phyloP scores from a whole-genome alignment of 2,797 vertebrate genomes.

The Rhodeus uyekii region DNA sequence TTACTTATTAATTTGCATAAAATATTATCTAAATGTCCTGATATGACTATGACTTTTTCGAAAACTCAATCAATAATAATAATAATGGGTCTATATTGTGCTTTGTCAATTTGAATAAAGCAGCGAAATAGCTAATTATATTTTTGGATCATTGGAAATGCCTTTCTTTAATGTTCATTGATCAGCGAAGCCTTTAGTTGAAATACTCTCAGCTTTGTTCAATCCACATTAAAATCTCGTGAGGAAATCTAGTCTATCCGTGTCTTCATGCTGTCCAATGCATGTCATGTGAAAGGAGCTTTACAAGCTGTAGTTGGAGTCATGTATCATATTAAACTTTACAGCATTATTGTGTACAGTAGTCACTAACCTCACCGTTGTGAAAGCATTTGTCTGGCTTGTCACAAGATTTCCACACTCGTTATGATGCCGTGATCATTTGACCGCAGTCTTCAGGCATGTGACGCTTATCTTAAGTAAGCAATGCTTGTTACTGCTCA shows the following conservation, averaged over 20 bases:
- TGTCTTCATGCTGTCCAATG: background rate
- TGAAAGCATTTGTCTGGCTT: slow-evolving; percentile 15
- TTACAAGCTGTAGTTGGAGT: background rate
- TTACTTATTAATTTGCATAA: background rate
- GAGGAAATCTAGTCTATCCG: background rate
- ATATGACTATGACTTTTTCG: background rate
- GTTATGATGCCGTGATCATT: slow-evolving; percentile 8
- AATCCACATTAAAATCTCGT: background rate
- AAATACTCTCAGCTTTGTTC: background rate
- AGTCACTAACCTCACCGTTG: background rate
- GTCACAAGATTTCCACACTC: slow-evolving; percentile 15
- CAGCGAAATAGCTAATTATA: background rate
- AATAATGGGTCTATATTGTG: background rate
- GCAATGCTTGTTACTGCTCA: background rate
- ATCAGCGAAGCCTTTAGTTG: background rate
- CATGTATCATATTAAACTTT: background rate
- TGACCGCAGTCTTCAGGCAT: slow-evolving; percentile 8
- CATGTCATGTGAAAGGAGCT: background rate
- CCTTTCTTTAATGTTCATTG: background rate
- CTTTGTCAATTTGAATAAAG: background rate
- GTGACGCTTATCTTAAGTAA: slow-evolving; percentile 13
- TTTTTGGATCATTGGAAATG: background rate
- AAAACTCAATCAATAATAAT: background rate
- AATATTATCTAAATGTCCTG: background rate
- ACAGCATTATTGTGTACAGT: background rate